Evolutionary conservation across 1,140 invertebrate species (phyloP).

Genomic region (Eupeodes corollae): DNA sequence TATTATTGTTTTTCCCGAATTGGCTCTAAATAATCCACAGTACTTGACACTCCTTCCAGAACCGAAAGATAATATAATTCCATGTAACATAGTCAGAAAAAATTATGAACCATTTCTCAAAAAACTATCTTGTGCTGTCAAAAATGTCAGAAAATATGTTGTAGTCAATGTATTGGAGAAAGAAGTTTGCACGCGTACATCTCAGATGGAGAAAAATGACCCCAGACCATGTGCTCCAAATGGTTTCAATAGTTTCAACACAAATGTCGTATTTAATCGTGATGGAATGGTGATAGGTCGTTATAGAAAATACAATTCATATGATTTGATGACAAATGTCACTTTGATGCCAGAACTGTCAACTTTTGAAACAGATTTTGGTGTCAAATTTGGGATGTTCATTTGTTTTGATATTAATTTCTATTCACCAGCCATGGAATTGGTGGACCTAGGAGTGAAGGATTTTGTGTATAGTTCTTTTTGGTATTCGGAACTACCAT

Average conservation of each 20-base stretch:
- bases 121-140: slow-evolving; percentile 22
- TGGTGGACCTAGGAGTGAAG: slow-evolving; percentile 39
- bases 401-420: slow-evolving; percentile 70
- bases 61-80: slow-evolving; percentile 11
- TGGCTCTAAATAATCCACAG: slow-evolving; percentile 29
- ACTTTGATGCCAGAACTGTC: slow-evolving; percentile 26
- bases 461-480: slow-evolving; percentile 61
- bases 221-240: slow-evolving; percentile 22
- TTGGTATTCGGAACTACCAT: slow-evolving; percentile 62
- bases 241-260: slow-evolving; percentile 45
- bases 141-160: slow-evolving; percentile 17
- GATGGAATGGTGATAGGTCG: slow-evolving; percentile 43
- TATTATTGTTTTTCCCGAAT: slow-evolving; percentile 76
- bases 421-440: slow-evolving; percentile 42
- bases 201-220: slow-evolving; percentile 16
- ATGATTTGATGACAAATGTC: slow-evolving; percentile 37
- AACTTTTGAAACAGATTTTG: slow-evolving; percentile 53
- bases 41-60: slow-evolving; percentile 21
- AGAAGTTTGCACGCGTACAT: slow-evolving; percentile 13
- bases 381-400: slow-evolving; percentile 58
- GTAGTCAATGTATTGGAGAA: slow-evolving; percentile 28
- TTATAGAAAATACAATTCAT: slow-evolving; percentile 60
- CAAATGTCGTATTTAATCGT: slow-evolving; percentile 58
- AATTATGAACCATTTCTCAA: slow-evolving; percentile 26
- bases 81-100: slow-evolving; percentile 20